Conservation (phyloP, 1,140 invertebrate species). For the Diabrotica virgifera region DNA sequence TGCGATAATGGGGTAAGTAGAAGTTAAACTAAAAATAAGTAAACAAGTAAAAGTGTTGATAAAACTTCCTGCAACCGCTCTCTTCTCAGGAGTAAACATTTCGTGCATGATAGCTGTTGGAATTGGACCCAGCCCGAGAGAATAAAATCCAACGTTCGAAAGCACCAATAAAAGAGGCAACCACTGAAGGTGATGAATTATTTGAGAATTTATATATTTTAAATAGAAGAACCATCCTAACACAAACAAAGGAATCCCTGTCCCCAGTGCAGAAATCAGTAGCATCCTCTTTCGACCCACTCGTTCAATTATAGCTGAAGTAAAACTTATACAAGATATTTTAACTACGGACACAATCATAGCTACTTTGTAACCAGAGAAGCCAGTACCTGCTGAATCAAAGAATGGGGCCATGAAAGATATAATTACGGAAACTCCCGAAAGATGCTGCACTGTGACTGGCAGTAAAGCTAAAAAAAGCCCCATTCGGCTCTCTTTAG, state of each 20-base stretch:
- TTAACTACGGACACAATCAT: not conserved
- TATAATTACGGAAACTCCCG: conserved; percentile 5
- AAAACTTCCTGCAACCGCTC: not conserved
- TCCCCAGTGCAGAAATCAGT: not conserved
- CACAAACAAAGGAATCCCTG: not conserved
- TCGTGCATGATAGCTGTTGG: not conserved
- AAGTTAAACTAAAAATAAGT: not conserved
- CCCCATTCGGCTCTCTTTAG: not conserved
- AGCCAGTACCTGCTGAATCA: not conserved
- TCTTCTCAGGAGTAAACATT: not conserved
- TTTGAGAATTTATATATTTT: not conserved
- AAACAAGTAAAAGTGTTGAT: not conserved
- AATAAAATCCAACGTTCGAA: not conserved
- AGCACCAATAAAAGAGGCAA: not conserved
- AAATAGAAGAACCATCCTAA: conserved; percentile 4
- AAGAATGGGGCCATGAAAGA: conserved; percentile 1
- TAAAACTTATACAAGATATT: not conserved
- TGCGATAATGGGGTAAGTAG: not conserved
- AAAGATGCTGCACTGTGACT: not conserved
- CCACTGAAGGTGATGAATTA: conserved; percentile 1
- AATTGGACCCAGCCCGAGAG: conserved; percentile 4
- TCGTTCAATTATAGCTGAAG: not conserved
- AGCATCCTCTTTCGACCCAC: not conserved
- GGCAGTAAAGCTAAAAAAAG: not conserved
- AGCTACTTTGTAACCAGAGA: conserved; percentile 7